Percentiles rank a stretch among this genome's conserved stretches.
Conservation (phyloP, 1,140 invertebrate genomes). For the Limonius californicus region DNA sequence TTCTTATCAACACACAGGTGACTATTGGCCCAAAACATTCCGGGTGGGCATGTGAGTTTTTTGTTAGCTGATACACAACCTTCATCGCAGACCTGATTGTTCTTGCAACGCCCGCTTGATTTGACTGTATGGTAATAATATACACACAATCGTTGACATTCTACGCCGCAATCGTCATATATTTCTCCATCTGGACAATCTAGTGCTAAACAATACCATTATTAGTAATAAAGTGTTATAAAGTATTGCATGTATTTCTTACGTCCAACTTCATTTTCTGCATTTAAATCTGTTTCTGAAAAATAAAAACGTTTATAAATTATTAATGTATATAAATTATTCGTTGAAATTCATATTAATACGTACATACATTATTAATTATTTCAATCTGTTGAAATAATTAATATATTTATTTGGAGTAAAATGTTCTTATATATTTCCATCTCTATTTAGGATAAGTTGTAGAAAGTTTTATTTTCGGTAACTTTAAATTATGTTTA, state of each 20-base stretch:
- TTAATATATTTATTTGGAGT: no score
- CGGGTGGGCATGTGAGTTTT: constrained; percentile 38
- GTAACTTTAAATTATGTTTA: no score
- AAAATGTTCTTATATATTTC: no score
- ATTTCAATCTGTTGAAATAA: no score
- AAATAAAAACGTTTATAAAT: background rate
- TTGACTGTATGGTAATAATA: constrained; percentile 50
- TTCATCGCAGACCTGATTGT: constrained; percentile 49
- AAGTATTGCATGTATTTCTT: background rate
- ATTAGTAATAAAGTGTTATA: background rate
- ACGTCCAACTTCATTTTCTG: no score
- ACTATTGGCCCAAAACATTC: constrained; percentile 62
- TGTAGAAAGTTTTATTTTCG: no score
- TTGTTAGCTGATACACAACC: constrained; percentile 42
- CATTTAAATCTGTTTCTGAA: background rate
- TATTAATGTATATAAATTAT: background rate
- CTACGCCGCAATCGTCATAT: constrained; percentile 52
- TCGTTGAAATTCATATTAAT: no score
- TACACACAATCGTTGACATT: constrained; percentile 54
- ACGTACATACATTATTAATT: no score
- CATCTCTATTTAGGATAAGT: no score
- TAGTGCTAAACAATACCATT: background rate
- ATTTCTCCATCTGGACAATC: constrained; percentile 43
- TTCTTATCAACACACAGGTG: constrained; percentile 62
- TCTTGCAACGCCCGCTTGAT: constrained; percentile 48